Conservation (phyloP, 2,888 invertebrate species). For the Sarcophaga subvicina region DNA sequence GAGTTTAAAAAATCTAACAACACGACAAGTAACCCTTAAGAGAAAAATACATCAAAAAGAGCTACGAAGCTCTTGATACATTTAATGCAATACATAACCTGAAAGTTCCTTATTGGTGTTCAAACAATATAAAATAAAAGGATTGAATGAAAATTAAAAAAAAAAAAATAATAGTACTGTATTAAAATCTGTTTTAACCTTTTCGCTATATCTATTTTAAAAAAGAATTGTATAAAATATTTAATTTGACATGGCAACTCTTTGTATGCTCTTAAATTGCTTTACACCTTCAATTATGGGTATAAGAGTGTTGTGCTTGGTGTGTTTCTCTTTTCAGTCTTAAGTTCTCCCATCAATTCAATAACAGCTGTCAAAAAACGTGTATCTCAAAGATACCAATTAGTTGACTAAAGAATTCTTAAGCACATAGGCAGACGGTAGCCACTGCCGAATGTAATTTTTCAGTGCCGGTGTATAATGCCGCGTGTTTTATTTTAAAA, state of each 20-base stretch:
- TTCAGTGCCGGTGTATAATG: slow-evolving; percentile 42
- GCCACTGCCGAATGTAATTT: not conserved
- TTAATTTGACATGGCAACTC: slow-evolving; percentile 1
- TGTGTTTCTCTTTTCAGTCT: slow-evolving; percentile 34
- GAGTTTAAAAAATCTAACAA: not conserved
- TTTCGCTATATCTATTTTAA: not conserved
- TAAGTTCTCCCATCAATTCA: slow-evolving; percentile 22
- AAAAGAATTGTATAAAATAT: not conserved
- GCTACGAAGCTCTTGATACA: not conserved
- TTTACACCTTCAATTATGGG: slow-evolving; percentile 6
- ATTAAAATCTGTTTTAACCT: not conserved
- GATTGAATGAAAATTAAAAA: too few species aligned
- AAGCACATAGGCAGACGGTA: slow-evolving; percentile 27
- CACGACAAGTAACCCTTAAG: slow-evolving; percentile 1
- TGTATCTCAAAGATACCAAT: slow-evolving; percentile 61
- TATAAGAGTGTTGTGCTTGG: not conserved
- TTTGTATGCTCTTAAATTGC: slow-evolving; percentile 10
- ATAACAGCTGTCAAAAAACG: slow-evolving; percentile 45
- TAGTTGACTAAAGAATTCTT: slow-evolving; percentile 35
- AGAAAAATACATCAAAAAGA: slow-evolving; percentile 10
- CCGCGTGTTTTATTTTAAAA: slow-evolving; percentile 26
- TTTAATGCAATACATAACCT: not conserved
- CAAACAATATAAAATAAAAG: too few species aligned
- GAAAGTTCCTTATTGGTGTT: not conserved
- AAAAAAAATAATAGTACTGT: too few species aligned